These are phyloP conservation scores for Poecilia gillii DNA, from an alignment of 2,797 vertebrate genomes.

Conservation along the genomic window DNA sequence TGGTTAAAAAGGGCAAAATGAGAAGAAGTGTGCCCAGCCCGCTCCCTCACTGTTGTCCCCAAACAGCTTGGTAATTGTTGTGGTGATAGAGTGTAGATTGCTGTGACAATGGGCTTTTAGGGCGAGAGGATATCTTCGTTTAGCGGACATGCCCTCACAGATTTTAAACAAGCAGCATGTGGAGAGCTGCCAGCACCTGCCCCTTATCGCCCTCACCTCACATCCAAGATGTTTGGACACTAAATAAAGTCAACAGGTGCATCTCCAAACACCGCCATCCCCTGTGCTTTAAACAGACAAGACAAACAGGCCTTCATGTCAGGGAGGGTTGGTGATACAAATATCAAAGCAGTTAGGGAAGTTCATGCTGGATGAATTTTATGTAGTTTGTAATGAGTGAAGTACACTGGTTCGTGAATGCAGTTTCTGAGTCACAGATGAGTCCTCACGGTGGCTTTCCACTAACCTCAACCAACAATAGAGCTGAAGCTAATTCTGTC, in stretches of 20 bases:
- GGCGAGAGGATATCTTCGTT: slow-evolving; percentile 51
- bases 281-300: slow-evolving; percentile 29
- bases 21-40: slow-evolving; percentile 64
- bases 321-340: slow-evolving; percentile 39
- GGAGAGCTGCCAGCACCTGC: slow-evolving; percentile 59
- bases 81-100: slow-evolving; percentile 64
- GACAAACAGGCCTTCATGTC: slow-evolving; percentile 21
- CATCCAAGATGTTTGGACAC: slow-evolving; percentile 63
- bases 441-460: slow-evolving; percentile 55
- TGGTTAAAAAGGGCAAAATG: slow-evolving; percentile 54
- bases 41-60: slow-evolving; percentile 77
- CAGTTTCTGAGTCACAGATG: slow-evolving; percentile 48
- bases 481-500: slow-evolving; percentile 33
- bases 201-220: slow-evolving; percentile 61
- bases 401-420: neutral
- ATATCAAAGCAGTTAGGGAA: slow-evolving; percentile 22
- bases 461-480: slow-evolving; percentile 5
- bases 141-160: slow-evolving; percentile 20
- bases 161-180: slow-evolving; percentile 20
- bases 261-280: slow-evolving; percentile 36
- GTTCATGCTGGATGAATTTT: slow-evolving; percentile 24
- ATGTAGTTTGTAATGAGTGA: slow-evolving; percentile 29
- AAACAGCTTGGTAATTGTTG: slow-evolving; percentile 78
- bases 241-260: slow-evolving; percentile 64
- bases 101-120: slow-evolving; percentile 52